phyloP scores from a whole-genome alignment of 2,113 vertebrate genomes.

The Ciconia stormi region DNA sequence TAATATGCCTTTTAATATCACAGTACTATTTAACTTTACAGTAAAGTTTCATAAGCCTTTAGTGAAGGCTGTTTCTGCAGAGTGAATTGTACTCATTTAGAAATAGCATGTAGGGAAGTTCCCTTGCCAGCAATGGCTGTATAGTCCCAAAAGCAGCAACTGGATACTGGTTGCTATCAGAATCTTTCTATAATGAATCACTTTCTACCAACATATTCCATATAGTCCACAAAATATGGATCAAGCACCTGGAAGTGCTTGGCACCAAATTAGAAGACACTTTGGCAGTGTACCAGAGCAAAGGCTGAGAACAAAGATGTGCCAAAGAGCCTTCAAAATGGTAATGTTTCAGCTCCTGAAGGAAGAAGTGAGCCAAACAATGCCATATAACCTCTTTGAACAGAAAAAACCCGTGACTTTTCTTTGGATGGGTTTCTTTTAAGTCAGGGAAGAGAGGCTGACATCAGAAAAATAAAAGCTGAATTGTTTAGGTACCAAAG shows the following conservation, averaged over 20 bases:
- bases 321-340: background rate
- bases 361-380: background rate
- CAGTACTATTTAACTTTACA: background rate
- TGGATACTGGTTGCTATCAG: background rate
- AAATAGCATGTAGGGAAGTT: fast-evolving
- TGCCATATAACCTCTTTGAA: background rate
- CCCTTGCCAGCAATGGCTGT: background rate
- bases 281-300: background rate
- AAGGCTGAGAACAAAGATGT: background rate
- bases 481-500: background rate
- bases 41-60: background rate
- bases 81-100: background rate
- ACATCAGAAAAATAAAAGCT: background rate
- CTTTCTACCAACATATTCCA: background rate
- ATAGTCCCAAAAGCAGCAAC: background rate
- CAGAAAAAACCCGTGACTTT: background rate
- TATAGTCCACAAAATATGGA: background rate
- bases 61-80: background rate
- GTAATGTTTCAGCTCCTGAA: background rate
- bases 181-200: background rate
- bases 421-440: background rate
- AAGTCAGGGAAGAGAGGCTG: background rate
- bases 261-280: background rate
- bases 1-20: background rate
- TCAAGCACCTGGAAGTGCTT: background rate